phyloP scores from a whole-genome alignment of 2,797 vertebrate species.

The Pipistrellus kuhlii region DNA sequence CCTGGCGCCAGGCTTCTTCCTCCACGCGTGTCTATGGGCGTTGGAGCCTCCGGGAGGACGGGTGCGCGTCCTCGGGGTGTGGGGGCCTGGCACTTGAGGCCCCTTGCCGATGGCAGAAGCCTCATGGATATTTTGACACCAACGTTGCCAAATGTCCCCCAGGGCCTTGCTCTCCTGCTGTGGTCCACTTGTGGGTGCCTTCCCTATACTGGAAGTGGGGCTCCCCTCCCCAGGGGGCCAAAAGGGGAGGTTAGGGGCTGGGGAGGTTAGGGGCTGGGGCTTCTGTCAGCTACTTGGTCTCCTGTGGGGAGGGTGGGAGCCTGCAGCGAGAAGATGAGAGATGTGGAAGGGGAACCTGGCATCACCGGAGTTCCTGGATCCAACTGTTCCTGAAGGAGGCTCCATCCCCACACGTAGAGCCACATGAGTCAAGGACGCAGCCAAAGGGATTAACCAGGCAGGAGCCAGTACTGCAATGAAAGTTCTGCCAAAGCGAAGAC shows the following conservation, averaged over 20 bases:
- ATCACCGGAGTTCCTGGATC: not conserved
- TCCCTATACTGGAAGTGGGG: rapidly evolving
- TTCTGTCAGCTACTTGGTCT: rapidly evolving
- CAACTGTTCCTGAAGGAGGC: rapidly evolving
- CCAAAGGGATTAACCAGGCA: not conserved
- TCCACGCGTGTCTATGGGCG: rapidly evolving
- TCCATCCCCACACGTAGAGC: no score
- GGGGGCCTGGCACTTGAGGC: no score
- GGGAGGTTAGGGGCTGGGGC: rapidly evolving
- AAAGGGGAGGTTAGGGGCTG: rapidly evolving
- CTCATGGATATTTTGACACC: not conserved
- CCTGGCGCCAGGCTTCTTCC: no score
- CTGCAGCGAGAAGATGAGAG: no score
- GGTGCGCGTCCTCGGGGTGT: rapidly evolving
- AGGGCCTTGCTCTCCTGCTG: not conserved
- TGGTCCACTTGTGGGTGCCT: rapidly evolving
- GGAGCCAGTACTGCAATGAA: no score
- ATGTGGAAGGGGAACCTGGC: rapidly evolving
- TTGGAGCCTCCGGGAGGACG: rapidly evolving
- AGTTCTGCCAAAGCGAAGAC: not conserved
- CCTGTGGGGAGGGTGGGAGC: not conserved
- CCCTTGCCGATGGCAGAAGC: not conserved
- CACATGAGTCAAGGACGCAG: rapidly evolving
- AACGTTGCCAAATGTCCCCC: no score
- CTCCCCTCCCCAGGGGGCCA: no score